Conservation (phyloP, 2,797 vertebrate species). For the Chloroceryle amazona region DNA sequence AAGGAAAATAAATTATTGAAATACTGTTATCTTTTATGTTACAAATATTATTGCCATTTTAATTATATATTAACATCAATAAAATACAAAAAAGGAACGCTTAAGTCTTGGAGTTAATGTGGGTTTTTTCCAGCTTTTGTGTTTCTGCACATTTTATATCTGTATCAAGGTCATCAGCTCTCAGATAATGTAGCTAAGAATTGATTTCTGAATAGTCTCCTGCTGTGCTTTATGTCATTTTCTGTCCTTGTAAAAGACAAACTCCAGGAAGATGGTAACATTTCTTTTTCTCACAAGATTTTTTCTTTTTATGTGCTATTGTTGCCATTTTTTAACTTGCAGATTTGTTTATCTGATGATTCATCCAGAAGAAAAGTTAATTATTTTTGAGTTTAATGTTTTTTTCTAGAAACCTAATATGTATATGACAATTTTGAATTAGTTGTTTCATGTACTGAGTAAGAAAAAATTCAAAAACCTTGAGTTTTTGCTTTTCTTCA, state of each 20-base stretch:
- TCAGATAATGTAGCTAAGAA: conserved; percentile 32
- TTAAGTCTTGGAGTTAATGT: neutral
- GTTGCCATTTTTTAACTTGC: neutral
- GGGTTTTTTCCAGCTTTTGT: neutral
- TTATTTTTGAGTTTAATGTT: neutral
- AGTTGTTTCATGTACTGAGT: neutral
- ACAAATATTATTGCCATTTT: neutral
- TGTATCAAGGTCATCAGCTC: conserved; percentile 46
- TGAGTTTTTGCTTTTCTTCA: neutral
- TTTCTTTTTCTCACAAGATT: neutral
- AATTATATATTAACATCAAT: neutral
- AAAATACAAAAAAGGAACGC: neutral
- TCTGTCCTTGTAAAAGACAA: conserved; percentile 1
- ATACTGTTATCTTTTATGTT: neutral
- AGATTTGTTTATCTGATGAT: neutral
- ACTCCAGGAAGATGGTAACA: neutral
- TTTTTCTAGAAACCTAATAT: neutral
- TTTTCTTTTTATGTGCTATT: neutral
- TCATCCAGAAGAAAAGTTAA: neutral
- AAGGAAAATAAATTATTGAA: neutral
- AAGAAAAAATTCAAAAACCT: neutral
- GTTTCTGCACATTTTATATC: neutral
- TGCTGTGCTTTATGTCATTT: conserved; percentile 37
- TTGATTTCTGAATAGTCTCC: conserved; percentile 31
- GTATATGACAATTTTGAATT: neutral